Percentiles rank a stretch among this genome's conserved stretches.
Conservation (phyloP, 2,113 vertebrate genomes). For the Ophthalmolycus amberensis region DNA sequence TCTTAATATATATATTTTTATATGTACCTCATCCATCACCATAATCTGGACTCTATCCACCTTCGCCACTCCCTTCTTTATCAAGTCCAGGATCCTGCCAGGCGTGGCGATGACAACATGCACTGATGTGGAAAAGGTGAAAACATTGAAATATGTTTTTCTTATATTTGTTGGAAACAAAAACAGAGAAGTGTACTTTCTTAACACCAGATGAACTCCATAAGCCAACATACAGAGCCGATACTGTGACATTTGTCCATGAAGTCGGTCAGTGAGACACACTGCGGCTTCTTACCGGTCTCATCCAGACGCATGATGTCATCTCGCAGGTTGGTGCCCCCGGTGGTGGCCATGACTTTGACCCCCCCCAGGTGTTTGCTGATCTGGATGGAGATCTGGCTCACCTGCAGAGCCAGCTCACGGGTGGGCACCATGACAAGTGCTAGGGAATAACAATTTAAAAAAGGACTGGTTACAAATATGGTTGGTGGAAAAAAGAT, state of each 20-base stretch:
- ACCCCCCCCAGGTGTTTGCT: conserved; percentile 86
- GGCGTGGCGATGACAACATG: conserved; percentile 86
- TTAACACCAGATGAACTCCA: neutral
- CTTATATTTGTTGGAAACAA: neutral
- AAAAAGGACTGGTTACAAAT: neutral
- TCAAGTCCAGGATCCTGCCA: conserved; percentile 85
- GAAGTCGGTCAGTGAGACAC: neutral
- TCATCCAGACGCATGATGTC: conserved; percentile 88
- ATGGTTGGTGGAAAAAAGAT: neutral
- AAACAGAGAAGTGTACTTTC: neutral
- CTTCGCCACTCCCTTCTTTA: conserved; percentile 86
- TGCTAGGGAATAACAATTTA: conserved; percentile 57
- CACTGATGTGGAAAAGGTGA: conserved; percentile 60
- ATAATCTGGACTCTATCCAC: conserved; percentile 84
- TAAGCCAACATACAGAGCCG: neutral
- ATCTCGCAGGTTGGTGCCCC: conserved; percentile 85
- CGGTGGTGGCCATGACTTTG: conserved; percentile 86
- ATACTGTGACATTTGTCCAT: neutral
- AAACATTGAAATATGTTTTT: neutral
- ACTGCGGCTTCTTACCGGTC: conserved; percentile 65
- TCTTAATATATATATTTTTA: neutral
- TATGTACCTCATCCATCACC: conserved; percentile 87
- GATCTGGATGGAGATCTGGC: conserved; percentile 86
- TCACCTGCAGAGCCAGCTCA: conserved; percentile 85
- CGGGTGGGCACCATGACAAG: conserved; percentile 86